Evolutionary conservation across 1,140 invertebrate species (phyloP), one percentile per base, ranked within the genome.

Genomic region (Rhizoglyphus robini): DNA sequence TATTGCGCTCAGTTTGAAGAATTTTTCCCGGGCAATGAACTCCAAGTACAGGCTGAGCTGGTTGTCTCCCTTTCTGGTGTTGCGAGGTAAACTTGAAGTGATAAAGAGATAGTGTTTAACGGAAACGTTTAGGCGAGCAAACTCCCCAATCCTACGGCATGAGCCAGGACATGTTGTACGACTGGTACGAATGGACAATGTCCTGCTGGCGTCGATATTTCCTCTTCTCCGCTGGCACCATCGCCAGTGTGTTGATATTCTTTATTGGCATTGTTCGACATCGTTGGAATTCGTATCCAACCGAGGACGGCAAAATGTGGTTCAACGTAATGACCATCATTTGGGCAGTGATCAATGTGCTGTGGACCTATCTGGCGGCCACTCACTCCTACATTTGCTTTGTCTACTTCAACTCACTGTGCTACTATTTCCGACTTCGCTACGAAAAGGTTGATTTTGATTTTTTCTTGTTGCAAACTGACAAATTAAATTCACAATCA

Each of bases 371-470:
- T 34, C 32, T 64, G 11, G 46, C 15, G n/a, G n/a, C 61, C 2
- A 41, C 25, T 36, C 4, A 34, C 8, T 11, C 36, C 4, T 67
- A 67, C 41, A 23, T 67, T 25, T 48, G 38, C 25, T 25, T 64
- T 5, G 49, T 46, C 29, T 36, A 31, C 18, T 67, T 67, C 38
- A 61, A 67, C 20, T 54, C 59, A 15, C 23, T 67, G 13, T 65
- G 48, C 20, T 63, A 58, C 31, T 67, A 67, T 32, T 67, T 67
- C 61, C 47, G 47, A 8, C 34, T 58, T 5, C 66, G 66, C 5
- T 67, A 32, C 27, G 48, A 38, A 20, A 67, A 67, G 47, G 65
- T 63, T 8, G n/a, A n/a, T 30, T 59, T 58, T 25, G 3, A 25
- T 3, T 11, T 25, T 29, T 15, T 41, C 38, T 11, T 11, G 8